A percentile compares a stretch with the other conserved stretches of the same genome.
Evolutionary conservation across 1,140 invertebrate species (phyloP).

Genomic region (Galendromus occidentalis): DNA sequence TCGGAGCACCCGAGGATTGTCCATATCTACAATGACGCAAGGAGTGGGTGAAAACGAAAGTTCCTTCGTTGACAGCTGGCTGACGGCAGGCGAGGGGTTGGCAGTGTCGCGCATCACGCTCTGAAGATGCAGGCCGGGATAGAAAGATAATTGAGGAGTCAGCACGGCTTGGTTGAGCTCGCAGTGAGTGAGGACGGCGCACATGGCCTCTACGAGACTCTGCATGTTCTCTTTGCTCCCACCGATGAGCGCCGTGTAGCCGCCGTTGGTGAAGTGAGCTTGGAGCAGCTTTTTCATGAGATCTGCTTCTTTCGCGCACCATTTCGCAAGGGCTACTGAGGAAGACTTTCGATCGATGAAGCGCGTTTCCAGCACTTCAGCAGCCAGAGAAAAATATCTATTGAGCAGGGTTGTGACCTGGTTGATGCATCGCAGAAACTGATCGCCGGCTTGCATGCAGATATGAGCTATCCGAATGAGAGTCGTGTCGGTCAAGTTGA

Average conservation of each 20-base stretch:
- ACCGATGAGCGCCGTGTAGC: background rate
- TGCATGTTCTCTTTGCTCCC: background rate
- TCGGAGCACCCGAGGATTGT: conserved; percentile 2
- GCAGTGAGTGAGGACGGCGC: background rate
- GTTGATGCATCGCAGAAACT: background rate
- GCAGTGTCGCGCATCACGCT: background rate
- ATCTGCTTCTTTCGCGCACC: conserved; percentile 5
- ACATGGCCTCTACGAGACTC: background rate
- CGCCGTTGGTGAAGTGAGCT: background rate
- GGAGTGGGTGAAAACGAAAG: conserved; percentile 4
- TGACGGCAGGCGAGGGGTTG: background rate
- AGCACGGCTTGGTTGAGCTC: background rate
- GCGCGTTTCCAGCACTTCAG: background rate
- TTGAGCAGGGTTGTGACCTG: conserved; percentile 11
- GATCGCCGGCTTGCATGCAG: conserved; percentile 6
- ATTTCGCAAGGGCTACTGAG: background rate
- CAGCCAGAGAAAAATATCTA: background rate
- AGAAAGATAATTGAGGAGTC: background rate
- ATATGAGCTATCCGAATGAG: conserved; percentile 10
- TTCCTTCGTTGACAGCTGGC: background rate
- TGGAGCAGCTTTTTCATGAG: conserved; percentile 5
- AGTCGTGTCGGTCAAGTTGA: conserved; percentile 4
- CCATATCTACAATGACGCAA: background rate
- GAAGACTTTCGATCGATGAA: conserved; percentile 7
- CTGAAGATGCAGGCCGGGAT: background rate